Conservation (phyloP, 2,888 invertebrate species). For the Lasioglossum vierecki region DNA sequence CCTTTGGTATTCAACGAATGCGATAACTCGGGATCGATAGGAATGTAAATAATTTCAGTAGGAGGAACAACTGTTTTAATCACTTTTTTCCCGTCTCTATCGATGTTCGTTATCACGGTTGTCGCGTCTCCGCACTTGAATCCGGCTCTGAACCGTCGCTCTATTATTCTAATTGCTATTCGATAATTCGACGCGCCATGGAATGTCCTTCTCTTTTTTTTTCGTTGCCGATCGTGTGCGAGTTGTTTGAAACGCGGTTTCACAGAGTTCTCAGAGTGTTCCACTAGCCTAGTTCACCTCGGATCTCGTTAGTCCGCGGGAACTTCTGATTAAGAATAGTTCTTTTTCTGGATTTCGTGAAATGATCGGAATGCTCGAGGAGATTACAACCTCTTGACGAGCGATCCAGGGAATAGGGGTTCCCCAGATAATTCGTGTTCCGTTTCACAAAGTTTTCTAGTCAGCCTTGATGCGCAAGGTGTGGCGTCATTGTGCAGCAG, state of each 20-base stretch:
- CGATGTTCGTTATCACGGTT: constrained; percentile 27
- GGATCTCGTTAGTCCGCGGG: not conserved
- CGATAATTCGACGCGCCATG: not conserved
- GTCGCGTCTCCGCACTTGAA: constrained; percentile 18
- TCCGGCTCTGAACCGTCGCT: not conserved
- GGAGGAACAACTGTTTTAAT: not conserved
- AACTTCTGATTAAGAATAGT: not conserved
- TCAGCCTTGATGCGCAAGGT: not conserved
- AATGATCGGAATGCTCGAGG: not conserved
- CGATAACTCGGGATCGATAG: constrained; percentile 26
- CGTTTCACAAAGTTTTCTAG: not conserved
- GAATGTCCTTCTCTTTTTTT: not conserved
- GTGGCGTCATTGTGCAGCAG: too few species aligned
- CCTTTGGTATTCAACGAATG: constrained; percentile 49
- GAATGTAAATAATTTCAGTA: constrained; percentile 41
- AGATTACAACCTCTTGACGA: not conserved
- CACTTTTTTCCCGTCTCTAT: not conserved
- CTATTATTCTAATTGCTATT: not conserved
- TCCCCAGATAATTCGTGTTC: not conserved
- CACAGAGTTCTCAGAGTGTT: not conserved
- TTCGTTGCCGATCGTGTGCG: not conserved
- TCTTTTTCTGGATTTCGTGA: not conserved
- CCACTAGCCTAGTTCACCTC: constrained; percentile 1
- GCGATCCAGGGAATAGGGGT: not conserved
- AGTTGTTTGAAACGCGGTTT: not conserved